Percentiles rank a stretch among this genome's conserved stretches.
These are phyloP conservation scores for Donacobius atricapilla DNA, from an alignment of 2,113 vertebrate genomes.

Conservation along the genomic window DNA sequence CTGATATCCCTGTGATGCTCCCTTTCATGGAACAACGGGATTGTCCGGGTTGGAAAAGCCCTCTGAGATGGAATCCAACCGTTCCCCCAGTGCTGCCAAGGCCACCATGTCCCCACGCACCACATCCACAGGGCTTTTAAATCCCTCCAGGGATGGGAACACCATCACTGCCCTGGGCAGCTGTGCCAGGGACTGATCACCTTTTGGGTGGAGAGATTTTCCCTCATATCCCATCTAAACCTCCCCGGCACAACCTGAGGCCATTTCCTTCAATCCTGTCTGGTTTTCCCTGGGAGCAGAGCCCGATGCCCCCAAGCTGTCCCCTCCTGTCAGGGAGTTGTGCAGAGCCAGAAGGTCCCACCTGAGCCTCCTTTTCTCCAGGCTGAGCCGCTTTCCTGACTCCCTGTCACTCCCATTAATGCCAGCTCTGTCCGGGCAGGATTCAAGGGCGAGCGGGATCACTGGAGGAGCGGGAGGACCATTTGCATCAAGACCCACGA, in stretches of 20 bases:
- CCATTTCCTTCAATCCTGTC: no score
- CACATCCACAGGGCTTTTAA: background rate
- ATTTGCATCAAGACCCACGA: conserved; percentile 97
- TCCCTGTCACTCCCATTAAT: accelerated
- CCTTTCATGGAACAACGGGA: background rate
- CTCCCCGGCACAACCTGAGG: accelerated
- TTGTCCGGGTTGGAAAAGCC: background rate
- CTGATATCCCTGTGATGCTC: background rate
- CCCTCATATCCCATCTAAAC: background rate
- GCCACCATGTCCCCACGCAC: background rate
- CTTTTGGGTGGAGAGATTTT: background rate
- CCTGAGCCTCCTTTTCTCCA: background rate
- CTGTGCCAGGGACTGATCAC: background rate
- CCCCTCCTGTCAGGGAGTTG: background rate
- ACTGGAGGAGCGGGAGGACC: conserved; percentile 92
- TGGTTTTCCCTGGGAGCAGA: background rate
- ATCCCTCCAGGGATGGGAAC: background rate
- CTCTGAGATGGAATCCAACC: accelerated
- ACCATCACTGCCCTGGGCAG: background rate
- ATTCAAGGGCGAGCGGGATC: conserved; percentile 95
- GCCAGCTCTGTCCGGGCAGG: conserved; percentile 60
- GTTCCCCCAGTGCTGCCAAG: background rate
- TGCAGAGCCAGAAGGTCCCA: accelerated
- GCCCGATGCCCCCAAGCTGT: accelerated
- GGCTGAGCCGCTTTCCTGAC: background rate